A percentile compares a stretch with the other conserved stretches of the same genome.
Conservation (phyloP, 2,888 invertebrate genomes). For the Esperia sulphurella region DNA sequence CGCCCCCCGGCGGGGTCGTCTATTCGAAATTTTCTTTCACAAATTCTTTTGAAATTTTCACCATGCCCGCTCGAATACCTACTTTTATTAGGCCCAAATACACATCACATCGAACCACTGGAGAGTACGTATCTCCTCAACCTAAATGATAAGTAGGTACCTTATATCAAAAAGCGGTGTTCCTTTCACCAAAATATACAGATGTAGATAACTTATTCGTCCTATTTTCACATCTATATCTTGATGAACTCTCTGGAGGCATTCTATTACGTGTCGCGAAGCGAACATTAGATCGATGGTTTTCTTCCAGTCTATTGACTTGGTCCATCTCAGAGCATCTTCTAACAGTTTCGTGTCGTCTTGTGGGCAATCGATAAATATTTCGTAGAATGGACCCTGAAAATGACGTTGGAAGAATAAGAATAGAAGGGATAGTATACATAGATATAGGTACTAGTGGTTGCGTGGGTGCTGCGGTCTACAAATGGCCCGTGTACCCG, state of each 20-base stretch:
- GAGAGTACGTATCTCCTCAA: no score
- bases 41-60: no score
- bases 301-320: slow-evolving; percentile 41
- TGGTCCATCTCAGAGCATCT: slow-evolving; percentile 38
- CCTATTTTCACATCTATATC: slow-evolving; percentile 21
- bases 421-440: no score
- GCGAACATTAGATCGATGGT: slow-evolving; percentile 28
- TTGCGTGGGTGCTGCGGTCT: no score
- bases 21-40: no score
- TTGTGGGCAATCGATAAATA: slow-evolving; percentile 39
- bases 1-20: no score
- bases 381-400: slow-evolving; percentile 38
- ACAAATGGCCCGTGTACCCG: no score
- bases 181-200: slow-evolving; percentile 29
- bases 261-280: slow-evolving; percentile 28
- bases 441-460: no score
- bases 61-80: no score
- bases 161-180: slow-evolving; percentile 21
- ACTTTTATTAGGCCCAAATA: no score
- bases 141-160: slow-evolving; percentile 20
- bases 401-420: slow-evolving; percentile 2
- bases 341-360: slow-evolving; percentile 36
- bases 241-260: slow-evolving; percentile 21
- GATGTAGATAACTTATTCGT: slow-evolving; percentile 14
- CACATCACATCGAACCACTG: no score